Conservation (phyloP, 2,113 vertebrate genomes). For the Thalassoma bifasciatum region DNA sequence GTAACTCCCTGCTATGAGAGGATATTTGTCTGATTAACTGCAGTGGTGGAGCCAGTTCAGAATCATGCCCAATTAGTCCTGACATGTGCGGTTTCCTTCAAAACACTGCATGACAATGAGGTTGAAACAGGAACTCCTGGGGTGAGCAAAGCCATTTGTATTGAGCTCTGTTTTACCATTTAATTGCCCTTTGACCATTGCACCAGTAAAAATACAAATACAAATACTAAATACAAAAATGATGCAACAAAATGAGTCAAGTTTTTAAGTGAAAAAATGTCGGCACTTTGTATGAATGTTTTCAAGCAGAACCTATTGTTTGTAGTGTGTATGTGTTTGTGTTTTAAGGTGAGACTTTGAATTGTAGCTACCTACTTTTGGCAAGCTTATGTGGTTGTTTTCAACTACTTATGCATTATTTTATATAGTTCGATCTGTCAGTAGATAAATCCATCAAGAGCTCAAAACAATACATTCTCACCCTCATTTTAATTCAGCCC, state of each 20-base stretch:
- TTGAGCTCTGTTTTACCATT: not conserved
- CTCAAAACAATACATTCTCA: too few species aligned
- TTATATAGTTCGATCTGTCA: not conserved
- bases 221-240: too few species aligned
- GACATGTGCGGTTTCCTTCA: slow-evolving; percentile 13
- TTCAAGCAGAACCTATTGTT: too few species aligned
- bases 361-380: too few species aligned
- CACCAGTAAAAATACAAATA: not conserved
- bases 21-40: slow-evolving; percentile 49
- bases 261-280: too few species aligned
- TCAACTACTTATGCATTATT: too few species aligned
- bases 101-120: slow-evolving; percentile 22
- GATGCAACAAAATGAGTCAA: too few species aligned
- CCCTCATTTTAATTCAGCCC: too few species aligned
- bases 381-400: too few species aligned
- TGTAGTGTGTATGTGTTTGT: not conserved
- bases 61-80: slow-evolving; percentile 57
- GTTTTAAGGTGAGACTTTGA: too few species aligned
- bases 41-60: slow-evolving; percentile 48
- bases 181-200: slow-evolving; percentile 32
- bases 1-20: slow-evolving; percentile 38
- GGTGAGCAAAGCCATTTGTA: slow-evolving; percentile 25
- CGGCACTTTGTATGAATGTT: too few species aligned
- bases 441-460: too few species aligned
- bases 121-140: slow-evolving; percentile 22